These are phyloP conservation scores for Ptiloglossa arizonensis DNA, from an alignment of 1,140 invertebrate genomes.

Conservation along the genomic window DNA sequence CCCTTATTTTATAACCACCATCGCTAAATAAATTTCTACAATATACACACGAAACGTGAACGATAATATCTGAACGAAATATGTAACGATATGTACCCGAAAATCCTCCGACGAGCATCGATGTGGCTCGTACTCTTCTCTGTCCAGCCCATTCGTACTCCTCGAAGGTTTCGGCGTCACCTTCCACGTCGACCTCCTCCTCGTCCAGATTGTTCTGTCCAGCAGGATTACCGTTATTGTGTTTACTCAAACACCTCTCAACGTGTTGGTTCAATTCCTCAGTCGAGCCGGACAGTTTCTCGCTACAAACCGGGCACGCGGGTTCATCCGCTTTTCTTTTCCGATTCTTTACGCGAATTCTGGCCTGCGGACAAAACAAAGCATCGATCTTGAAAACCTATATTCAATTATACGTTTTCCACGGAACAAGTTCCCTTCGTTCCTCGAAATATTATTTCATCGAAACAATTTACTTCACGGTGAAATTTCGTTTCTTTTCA, in stretches of 20 bases:
- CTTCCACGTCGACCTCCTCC: conserved; percentile 87
- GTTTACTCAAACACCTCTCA: conserved; percentile 86
- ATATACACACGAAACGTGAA: no score
- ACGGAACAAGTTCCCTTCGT: background rate
- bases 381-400: background rate
- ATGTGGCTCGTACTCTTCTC: conserved; percentile 87
- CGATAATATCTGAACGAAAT: background rate
- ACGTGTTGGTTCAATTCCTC: conserved; percentile 91
- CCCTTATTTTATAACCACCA: no score
- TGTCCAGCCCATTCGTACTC: conserved; percentile 93
- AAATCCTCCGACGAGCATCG: conserved; percentile 87
- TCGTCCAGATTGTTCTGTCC: conserved; percentile 81
- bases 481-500: no score
- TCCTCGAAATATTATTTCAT: background rate
- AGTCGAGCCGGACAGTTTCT: conserved; percentile 83
- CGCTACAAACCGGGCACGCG: conserved; percentile 90
- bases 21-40: no score
- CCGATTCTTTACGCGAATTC: conserved; percentile 85
- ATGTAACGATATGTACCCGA: conserved; percentile 78
- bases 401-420: background rate
- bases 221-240: conserved; percentile 82
- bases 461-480: no score
- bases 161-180: conserved; percentile 86
- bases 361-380: conserved; percentile 75
- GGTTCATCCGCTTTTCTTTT: conserved; percentile 88